These are phyloP conservation scores for Epsilonema sp. DNA, from an alignment of 2,888 invertebrate species.

Conservation along the genomic window DNA sequence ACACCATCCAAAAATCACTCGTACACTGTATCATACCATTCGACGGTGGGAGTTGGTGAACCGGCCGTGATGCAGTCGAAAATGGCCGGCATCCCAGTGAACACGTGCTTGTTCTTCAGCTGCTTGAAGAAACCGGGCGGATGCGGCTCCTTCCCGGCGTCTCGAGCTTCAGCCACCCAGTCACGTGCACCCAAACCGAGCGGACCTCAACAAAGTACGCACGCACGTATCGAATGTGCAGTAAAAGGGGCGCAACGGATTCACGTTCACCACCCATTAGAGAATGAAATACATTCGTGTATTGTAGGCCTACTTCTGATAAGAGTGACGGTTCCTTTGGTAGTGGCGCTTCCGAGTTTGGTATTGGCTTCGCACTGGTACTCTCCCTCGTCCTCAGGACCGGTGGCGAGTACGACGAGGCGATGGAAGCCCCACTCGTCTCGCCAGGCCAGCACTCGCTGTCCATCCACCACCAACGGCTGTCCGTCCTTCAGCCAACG, in stretches of 20 bases:
- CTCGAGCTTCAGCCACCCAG: background rate
- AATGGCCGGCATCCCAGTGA: conserved; percentile 27
- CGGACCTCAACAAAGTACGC: too few relatives aligned
- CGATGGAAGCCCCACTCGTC: conserved; percentile 27
- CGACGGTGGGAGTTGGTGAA: conserved; percentile 22
- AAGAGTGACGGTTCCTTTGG: conserved; percentile 21
- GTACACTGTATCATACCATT: too few relatives aligned
- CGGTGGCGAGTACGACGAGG: conserved; percentile 22
- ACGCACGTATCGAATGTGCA: too few relatives aligned
- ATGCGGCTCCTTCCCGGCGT: conserved; percentile 1
- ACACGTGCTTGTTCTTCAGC: conserved; percentile 27
- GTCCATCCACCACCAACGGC: conserved; percentile 12
- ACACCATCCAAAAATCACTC: too few relatives aligned
- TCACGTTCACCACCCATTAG: too few relatives aligned
- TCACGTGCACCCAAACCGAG: too few relatives aligned
- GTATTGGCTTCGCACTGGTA: conserved; percentile 27
- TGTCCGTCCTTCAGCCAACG: conserved; percentile 61
- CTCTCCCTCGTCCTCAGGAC: conserved; percentile 28
- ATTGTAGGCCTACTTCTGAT: too few relatives aligned
- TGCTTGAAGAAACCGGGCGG: conserved; percentile 29
- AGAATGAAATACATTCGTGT: too few relatives aligned
- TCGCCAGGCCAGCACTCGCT: conserved; percentile 17
- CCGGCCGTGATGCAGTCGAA: conserved; percentile 29
- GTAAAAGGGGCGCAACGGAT: too few relatives aligned
- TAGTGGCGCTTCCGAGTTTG: conserved; percentile 24